Evolutionary conservation across 2,888 invertebrate species (phyloP), one percentile per base, ranked within the genome.

Genomic region (Mesoligia furuncula): DNA sequence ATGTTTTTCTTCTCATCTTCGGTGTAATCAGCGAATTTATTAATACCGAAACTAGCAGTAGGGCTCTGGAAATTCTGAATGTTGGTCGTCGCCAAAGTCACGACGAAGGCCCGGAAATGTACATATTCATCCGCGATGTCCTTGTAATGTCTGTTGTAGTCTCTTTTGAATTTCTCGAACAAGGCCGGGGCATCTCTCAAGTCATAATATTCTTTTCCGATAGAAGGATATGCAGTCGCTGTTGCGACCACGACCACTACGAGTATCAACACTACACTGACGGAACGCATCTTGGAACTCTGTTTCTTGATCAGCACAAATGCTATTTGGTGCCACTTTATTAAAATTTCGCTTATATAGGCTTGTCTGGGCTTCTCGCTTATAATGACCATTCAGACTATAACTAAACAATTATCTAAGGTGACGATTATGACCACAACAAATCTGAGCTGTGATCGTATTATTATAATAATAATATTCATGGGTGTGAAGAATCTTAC

Each of bases 21-120:
- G 0, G 93, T 92, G 39, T 90, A 91, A 85, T 94, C 94, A 13
- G 94, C 82, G 13, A 92, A 92, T 72, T 90, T 71, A 54, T 92
- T 93, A 39, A 93, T 90, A 31, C 84, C 92, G 71, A 81, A 93
- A 11, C 81, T 86, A 6, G 91, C 86, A 39, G 57, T 4, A 0
- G 83, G 15, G 62, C 67, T 77, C 2, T 75, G 67, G 13, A 48
- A 61, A 75, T 92, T 92, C 17, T 83, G 4, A 31, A 80, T 81
- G 39, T 93, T 92, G 27, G 92, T 91, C 42, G 76, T 45, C 54
- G 85, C 61, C 70, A 94, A 88, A 85, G 45, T 88, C 0, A 72
- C 74, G 0, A 88, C 59, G 66, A 94, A 94, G 6, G 90, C 89
- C 42, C 87, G 64, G 64, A 85, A 93, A 80, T 93, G 94, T 1